Evolutionary conservation across 2,113 vertebrate species (phyloP), one percentile per base, ranked within the genome.

Genomic region (Psittacara wagleri): DNA sequence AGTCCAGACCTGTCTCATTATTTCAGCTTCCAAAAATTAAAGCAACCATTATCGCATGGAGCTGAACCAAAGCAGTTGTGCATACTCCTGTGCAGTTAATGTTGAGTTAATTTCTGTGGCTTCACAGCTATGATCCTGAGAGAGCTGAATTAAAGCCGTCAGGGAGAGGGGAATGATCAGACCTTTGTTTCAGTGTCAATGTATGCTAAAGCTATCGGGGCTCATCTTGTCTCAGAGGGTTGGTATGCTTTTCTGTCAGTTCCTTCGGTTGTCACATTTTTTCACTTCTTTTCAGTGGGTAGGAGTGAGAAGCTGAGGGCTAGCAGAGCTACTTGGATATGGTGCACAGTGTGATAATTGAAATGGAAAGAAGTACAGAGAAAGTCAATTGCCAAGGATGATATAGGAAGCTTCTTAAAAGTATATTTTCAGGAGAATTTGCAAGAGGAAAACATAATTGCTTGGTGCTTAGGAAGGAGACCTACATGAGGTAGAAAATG

Each of bases 291-390:
- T 92, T 66, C 76, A 18, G 88, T 78, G 74, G 94, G 95, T 91
- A 91, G 95, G 90, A 96, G 95, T 93, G 94, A 95, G 94, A 93
- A 96, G 86, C 86, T 91, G 90, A 95, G 94, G 95, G 92, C 85
- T 75, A 91, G 75, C 94, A 91, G 88, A 97, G 92, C 86, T 92
- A 27, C 73, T 92, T 37, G 78, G 95, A 49, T 2, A 72, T 24
- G 20, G 86, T 33, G 44, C 79, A 81, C 85, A 81, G 62, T 72
- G 92, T 64, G 73, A 66, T 68, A 74, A 83, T 76, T 68, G 33
- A 84, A 78, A 81, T 92, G 88, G 61, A 17, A 48, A 66, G 80
- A 74, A 88, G 69, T n/a, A 48, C 69, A 75, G 75, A 79, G 86
- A 33, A 75, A 84, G 61, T 33, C 83, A 90, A 75, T 88, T 92